Base-by-base conservation (phyloP, 2,797 vertebrate species). In the Sebastes oblongus region DNA sequence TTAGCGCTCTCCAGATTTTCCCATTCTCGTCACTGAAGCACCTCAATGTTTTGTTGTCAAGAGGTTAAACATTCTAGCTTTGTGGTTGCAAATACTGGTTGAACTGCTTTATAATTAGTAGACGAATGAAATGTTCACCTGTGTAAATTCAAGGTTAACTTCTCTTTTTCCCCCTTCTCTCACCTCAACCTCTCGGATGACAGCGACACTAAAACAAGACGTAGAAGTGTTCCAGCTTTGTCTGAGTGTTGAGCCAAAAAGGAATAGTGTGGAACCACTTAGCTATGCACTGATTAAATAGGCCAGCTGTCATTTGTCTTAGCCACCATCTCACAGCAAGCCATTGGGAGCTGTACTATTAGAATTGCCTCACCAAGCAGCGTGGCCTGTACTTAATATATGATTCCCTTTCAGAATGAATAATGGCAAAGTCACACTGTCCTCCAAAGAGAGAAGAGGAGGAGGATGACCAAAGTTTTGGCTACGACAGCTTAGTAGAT, bases 261-360 rank as follows among this genome's bases (percentile, higher is more conserved):
- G 76, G 80, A 89, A 78, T 70, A 55, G 82, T 27, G 67, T 80
- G 87, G 88, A 90, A 76, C 73, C 85, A 87, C 88, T 94, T 84
- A 87, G 89, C 88, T 80, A 81, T 83, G 86, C 80, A 66, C 79
- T 87, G 90, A 93, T 93, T 91, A 91, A 94, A 93, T 75, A 83
- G 90, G 86, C 86, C 90, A 83, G 85, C 86, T 90, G 91, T 87
- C 91, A 88, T 92, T 91, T 86, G 88, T 92, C 91, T 91, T 89
- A 58, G 66, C 83, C 80, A 54, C 85, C 84, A 66, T 88, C 88
- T 77, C 88, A 67, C 78, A 85, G 88, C 84, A 70, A 84, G 86
- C 89, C 80, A 83, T 22, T 72, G 83, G 85, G 88, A 92, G 77
- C 85, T 80, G 86, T 77, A 77, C 89, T 82, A 85, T 92, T 85